Evolutionary conservation across 2,113 vertebrate genomes (phyloP).

Genomic region (Macrotus californicus): DNA sequence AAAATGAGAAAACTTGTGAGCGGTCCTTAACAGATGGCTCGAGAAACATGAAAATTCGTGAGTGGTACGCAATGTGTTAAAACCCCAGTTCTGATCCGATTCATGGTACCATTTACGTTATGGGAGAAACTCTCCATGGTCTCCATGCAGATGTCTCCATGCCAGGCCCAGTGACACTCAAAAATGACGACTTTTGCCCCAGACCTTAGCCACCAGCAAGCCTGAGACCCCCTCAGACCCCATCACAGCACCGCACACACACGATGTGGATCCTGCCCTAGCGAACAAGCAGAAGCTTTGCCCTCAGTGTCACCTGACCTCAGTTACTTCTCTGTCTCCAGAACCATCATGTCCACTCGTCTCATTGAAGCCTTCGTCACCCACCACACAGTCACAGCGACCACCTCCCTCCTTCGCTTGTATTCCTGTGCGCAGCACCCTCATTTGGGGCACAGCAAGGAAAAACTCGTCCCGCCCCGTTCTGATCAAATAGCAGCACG

Average conservation of each 20-base stretch:
- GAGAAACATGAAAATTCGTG: too few relatives aligned
- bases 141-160: too few relatives aligned
- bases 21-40: too few relatives aligned
- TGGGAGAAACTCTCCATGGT: too few relatives aligned
- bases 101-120: neutral
- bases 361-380: too few relatives aligned
- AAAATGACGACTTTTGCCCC: neutral
- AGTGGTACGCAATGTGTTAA: too few relatives aligned
- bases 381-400: neutral
- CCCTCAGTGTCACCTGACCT: neutral
- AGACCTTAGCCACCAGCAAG: neutral
- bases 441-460: too few relatives aligned
- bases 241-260: neutral
- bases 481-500: too few relatives aligned
- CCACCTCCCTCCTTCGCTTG: too few relatives aligned
- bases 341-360: too few relatives aligned
- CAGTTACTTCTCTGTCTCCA: neutral
- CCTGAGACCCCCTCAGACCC: neutral
- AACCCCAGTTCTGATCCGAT: neutral
- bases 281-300: neutral
- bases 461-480: too few relatives aligned
- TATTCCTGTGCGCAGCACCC: neutral
- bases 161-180: neutral
- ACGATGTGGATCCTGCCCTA: neutral
- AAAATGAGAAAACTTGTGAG: too few relatives aligned